A percentile compares a stretch with the other conserved stretches of the same genome.
These are phyloP conservation scores for Aurelia sp. DNA, from an alignment of 30 jellyfish, hydroid and myxozoan genomes.

Conservation along the genomic window DNA sequence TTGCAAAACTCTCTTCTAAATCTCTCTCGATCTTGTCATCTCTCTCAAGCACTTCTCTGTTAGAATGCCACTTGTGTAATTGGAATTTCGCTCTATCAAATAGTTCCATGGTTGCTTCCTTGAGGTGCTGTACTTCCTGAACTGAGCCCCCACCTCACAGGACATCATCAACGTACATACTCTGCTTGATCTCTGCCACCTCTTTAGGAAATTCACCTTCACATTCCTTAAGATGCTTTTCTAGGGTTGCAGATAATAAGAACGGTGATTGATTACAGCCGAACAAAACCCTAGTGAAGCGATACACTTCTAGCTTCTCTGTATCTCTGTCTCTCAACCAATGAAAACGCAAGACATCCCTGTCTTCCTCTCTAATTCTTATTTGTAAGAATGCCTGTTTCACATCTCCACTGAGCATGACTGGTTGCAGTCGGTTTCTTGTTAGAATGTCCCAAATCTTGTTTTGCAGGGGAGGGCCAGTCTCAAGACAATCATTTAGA, in stretches of 20 bases:
- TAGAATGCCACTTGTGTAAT: constrained; percentile 68
- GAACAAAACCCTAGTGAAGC: constrained; percentile 57
- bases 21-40: background rate
- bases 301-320: background rate
- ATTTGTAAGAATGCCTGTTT: constrained; percentile 48
- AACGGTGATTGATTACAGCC: constrained; percentile 67
- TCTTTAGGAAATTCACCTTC: constrained; percentile 4
- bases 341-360: constrained; percentile 58
- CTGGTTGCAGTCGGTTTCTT: constrained; percentile 51
- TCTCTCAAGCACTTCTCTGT: constrained; percentile 21
- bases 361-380: constrained; percentile 17
- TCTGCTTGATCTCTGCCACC: constrained; percentile 46
- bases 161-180: background rate
- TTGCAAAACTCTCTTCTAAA: constrained; percentile 43
- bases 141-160: constrained; percentile 49
- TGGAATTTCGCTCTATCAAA: constrained; percentile 9
- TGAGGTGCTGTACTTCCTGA: constrained; percentile 27
- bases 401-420: constrained; percentile 20
- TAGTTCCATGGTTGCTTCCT: background rate
- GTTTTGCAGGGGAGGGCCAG: constrained; percentile 71
- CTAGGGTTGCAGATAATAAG: constrained; percentile 47
- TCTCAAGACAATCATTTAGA: constrained; percentile 68
- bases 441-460: constrained; percentile 27
- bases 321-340: constrained; percentile 52
- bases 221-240: constrained; percentile 26